These are phyloP conservation scores for Merluccius polli DNA, from an alignment of 2,797 vertebrate species.

Conservation along the genomic window DNA sequence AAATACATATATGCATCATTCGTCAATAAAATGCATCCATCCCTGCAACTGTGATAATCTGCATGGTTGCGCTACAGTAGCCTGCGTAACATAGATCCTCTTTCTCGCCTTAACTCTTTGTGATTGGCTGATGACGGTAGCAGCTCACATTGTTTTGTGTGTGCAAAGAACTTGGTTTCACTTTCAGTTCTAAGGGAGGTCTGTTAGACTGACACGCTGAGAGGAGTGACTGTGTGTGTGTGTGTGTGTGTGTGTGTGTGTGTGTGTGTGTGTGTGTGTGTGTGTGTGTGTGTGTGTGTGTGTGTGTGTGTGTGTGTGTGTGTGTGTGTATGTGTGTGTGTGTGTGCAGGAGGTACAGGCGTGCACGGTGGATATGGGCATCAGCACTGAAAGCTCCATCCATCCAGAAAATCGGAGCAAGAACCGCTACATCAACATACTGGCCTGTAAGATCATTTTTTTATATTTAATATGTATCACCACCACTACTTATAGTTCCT, in stretches of 20 bases:
- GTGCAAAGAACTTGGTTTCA: not conserved
- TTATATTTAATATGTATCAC: too few species aligned
- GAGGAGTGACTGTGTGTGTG: not conserved
- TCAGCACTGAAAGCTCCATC: constrained; percentile 89
- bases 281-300: not conserved
- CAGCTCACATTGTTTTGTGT: not conserved
- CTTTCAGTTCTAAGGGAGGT: not conserved
- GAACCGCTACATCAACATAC: constrained; percentile 95
- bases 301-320: not conserved
- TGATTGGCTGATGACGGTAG: not conserved
- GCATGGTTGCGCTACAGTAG: not conserved
- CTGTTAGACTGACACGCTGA: not conserved
- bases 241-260: not conserved
- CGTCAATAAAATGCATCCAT: not conserved
- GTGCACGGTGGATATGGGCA: constrained; percentile 87
- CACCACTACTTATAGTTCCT: too few species aligned
- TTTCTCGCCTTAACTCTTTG: not conserved
- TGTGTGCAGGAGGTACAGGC: constrained; percentile 86
- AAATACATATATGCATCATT: too few species aligned
- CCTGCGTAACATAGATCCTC: not conserved
- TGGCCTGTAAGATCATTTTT: constrained; percentile 79
- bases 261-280: too few species aligned
- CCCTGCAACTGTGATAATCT: not conserved
- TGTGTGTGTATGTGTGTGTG: not conserved
- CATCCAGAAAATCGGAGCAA: constrained; percentile 96